Base-by-base conservation (phyloP, 2,888 invertebrate genomes). In the Carcina quercana region DNA sequence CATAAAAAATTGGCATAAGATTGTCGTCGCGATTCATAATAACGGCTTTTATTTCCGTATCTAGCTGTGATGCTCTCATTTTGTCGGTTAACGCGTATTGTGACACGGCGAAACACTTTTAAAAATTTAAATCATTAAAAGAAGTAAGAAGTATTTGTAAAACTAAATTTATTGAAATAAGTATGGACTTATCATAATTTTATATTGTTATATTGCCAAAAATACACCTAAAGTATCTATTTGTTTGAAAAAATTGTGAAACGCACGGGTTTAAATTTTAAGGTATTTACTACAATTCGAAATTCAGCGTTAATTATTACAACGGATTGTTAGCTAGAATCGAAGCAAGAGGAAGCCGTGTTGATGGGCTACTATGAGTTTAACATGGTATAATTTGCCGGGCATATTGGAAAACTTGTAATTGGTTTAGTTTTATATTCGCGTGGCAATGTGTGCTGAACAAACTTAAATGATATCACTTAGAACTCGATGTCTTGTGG, bases 361-460 rank as follows among this genome's bases (percentile, higher is more conserved):
- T 53, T 47, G 59, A 55, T 56, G 40, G 64, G 59, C 64, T 61
- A 64, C 66, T 62, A 62, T 62, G 58, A 70, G 60, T 68, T 69
- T 59, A 66, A 68, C 70, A 73, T 67, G 67, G 63, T 72, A 75
- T 76, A 73, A 78, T 75, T 72, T 69, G 60, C 71, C 59, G 56
- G 64, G 64, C 70, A 70, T 75, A 76, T 76, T 75, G 73, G 74
- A 72, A 78, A 76, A 79, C 75, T 78, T 79, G 70, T 76, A 76
- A 79, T 78, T 78, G 74, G 64, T 74, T 79, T 73, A 74, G 70
- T 79, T 75, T 78, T 76, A 72, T 76, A 69, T 74, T 71, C 63
- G 63, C 53, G 53, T 50, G 45, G 53, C 54, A 56, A 63, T 71
- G 61, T 70, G 65, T 65, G 63, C 53, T 46, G 46, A 48, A 43